Evolutionary conservation across 2,888 invertebrate genomes (phyloP).

Genomic region (Lamellibrachia satsuma): DNA sequence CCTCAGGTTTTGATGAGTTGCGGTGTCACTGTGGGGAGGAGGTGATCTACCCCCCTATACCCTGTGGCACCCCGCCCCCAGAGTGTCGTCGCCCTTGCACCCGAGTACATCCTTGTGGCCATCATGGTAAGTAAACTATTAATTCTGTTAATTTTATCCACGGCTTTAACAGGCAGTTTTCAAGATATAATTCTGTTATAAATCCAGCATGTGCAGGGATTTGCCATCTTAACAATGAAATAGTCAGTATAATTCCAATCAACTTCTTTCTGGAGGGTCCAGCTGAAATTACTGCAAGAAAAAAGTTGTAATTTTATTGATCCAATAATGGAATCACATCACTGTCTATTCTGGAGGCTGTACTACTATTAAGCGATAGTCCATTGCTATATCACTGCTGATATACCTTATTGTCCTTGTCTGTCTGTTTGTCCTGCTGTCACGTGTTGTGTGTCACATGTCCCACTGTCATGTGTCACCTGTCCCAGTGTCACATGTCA

Average conservation of each 20-base stretch:
- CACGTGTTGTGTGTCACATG: too few relatives aligned
- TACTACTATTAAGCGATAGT: too few relatives aligned
- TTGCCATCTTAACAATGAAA: background rate
- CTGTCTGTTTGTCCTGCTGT: too few relatives aligned
- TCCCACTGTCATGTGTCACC: too few relatives aligned
- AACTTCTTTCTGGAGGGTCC: background rate
- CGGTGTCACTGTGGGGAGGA: conserved; percentile 89
- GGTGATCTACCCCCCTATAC: conserved; percentile 88
- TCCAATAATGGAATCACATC: background rate
- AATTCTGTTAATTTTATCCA: background rate
- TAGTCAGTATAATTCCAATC: background rate
- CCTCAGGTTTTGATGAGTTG: conserved; percentile 82
- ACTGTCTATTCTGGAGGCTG: background rate
- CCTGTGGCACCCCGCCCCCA: conserved; percentile 90
- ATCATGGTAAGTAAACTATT: conserved; percentile 68
- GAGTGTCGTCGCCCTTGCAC: conserved; percentile 81
- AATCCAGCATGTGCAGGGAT: background rate
- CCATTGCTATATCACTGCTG: too few relatives aligned
- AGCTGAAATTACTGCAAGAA: background rate
- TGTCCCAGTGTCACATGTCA: too few relatives aligned
- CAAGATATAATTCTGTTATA: too few relatives aligned
- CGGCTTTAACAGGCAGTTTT: background rate
- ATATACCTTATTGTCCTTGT: too few relatives aligned
- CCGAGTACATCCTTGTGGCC: conserved; percentile 80
- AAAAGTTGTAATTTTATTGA: background rate